Conservation (phyloP, 1,140 invertebrate genomes). For the Drosophila cardini region DNA sequence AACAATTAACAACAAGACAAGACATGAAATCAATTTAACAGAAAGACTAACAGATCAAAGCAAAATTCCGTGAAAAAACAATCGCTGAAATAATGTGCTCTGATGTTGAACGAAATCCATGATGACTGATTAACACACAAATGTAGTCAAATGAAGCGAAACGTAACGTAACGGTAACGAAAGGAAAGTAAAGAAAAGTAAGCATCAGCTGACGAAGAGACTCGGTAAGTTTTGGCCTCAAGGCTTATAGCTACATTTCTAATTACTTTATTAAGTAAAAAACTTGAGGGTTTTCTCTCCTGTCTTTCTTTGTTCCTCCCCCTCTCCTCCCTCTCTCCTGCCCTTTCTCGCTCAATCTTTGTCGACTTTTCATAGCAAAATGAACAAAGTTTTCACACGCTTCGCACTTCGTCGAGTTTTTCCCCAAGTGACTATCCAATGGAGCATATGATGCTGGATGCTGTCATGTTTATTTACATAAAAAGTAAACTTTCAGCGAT, state of each 20-base stretch:
- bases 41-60: conserved; percentile 57
- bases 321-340: no score
- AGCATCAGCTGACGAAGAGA: conserved; percentile 17
- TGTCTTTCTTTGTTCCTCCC: no score
- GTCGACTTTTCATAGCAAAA: conserved; percentile 18
- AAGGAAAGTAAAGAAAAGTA: conserved; percentile 37
- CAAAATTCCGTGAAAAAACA: conserved; percentile 7
- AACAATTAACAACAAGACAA: conserved; percentile 7
- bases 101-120: conserved; percentile 51
- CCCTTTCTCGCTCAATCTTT: neutral
- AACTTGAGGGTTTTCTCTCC: conserved; percentile 19
- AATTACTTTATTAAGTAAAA: conserved; percentile 31
- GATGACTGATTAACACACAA: conserved; percentile 75
- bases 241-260: conserved; percentile 18
- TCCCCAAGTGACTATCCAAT: neutral
- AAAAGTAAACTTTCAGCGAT: conserved; percentile 36
- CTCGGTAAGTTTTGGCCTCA: neutral
- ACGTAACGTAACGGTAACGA: no score
- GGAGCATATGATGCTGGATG: neutral
- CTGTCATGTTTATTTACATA: conserved; percentile 47
- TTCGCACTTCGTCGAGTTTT: neutral
- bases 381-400: conserved; percentile 52
- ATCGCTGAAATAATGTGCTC: conserved; percentile 27
- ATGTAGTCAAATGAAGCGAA: conserved; percentile 59
- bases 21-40: conserved; percentile 52